Percentiles rank a stretch among this genome's conserved stretches.
Evolutionary conservation across 1,140 invertebrate genomes (phyloP).

Genomic region (Drosophila varians): DNA sequence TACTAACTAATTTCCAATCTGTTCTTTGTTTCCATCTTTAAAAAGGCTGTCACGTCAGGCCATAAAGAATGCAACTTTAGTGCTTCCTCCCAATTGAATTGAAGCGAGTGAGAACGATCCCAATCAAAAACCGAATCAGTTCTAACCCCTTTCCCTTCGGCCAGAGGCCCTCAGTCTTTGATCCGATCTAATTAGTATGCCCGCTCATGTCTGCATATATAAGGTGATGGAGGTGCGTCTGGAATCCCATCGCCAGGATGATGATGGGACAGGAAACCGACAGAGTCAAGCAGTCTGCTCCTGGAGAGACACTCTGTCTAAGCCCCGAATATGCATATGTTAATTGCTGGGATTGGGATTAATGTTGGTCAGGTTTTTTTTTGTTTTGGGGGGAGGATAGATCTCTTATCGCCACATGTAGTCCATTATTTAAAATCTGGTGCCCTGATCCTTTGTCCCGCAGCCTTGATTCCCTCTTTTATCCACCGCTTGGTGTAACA

Average conservation of each 20-base stretch:
- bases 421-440: slow-evolving; percentile 61
- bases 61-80: slow-evolving; percentile 72
- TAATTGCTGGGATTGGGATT: slow-evolving; percentile 49
- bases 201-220: slow-evolving; percentile 76
- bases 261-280: slow-evolving; percentile 40
- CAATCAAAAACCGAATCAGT: slow-evolving; percentile 67
- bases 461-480: slow-evolving; percentile 60
- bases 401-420: slow-evolving; percentile 66
- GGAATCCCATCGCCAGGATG: slow-evolving; percentile 49
- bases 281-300: slow-evolving; percentile 70
- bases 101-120: slow-evolving; percentile 39
- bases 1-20: background rate
- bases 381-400: slow-evolving; percentile 12
- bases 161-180: slow-evolving; percentile 1
- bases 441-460: slow-evolving; percentile 70
- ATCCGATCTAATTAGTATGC: slow-evolving; percentile 73
- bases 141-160: slow-evolving; percentile 20
- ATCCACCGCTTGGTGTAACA: slow-evolving; percentile 46
- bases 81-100: slow-evolving; percentile 54
- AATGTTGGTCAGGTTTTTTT: slow-evolving; percentile 12
- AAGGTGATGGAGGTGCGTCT: slow-evolving; percentile 58
- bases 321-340: slow-evolving; percentile 61
- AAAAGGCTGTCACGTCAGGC: slow-evolving; percentile 31
- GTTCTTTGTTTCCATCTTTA: slow-evolving; percentile 8
- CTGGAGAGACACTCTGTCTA: slow-evolving; percentile 69